Percentiles rank a stretch among this genome's conserved stretches.
phyloP scores from a whole-genome alignment of 2,888 invertebrate species.

The Amphipyra berbera region DNA sequence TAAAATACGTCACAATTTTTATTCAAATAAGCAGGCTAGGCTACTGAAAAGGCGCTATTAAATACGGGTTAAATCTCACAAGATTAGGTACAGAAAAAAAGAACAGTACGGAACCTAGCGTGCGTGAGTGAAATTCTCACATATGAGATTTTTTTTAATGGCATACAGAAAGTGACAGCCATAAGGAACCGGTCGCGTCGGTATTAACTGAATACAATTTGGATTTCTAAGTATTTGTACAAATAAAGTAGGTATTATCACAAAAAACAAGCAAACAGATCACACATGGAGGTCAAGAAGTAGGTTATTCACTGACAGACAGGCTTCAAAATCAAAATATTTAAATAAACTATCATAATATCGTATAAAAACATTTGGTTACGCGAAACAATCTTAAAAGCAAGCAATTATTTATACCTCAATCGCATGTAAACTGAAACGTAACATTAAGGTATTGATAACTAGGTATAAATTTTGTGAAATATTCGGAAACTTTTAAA shows the following conservation, averaged over 20 bases:
- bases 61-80: not conserved
- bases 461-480: slow-evolving; percentile 31
- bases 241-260: slow-evolving; percentile 17
- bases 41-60: not conserved
- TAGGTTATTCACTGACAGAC: slow-evolving; percentile 23
- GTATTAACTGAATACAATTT: not conserved
- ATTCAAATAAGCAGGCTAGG: not conserved
- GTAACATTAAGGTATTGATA: slow-evolving; percentile 68
- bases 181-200: slow-evolving; percentile 37
- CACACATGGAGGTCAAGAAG: slow-evolving; percentile 16
- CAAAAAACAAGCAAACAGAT: slow-evolving; percentile 20
- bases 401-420: slow-evolving; percentile 67
- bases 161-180: slow-evolving; percentile 47
- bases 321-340: slow-evolving; percentile 2
- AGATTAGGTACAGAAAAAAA: not conserved
- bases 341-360: slow-evolving; percentile 16
- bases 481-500: slow-evolving; percentile 9
- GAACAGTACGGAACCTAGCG: slow-evolving; percentile 21
- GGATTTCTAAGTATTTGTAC: slow-evolving; percentile 11
- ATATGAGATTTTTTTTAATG: slow-evolving; percentile 25
- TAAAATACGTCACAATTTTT: not conserved
- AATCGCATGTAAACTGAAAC: slow-evolving; percentile 73
- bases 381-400: slow-evolving; percentile 19
- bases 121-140: slow-evolving; percentile 16
- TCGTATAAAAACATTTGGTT: slow-evolving; percentile 11